Evolutionary conservation across 2,888 invertebrate species (phyloP).

Genomic region (Oeneis ivallda): DNA sequence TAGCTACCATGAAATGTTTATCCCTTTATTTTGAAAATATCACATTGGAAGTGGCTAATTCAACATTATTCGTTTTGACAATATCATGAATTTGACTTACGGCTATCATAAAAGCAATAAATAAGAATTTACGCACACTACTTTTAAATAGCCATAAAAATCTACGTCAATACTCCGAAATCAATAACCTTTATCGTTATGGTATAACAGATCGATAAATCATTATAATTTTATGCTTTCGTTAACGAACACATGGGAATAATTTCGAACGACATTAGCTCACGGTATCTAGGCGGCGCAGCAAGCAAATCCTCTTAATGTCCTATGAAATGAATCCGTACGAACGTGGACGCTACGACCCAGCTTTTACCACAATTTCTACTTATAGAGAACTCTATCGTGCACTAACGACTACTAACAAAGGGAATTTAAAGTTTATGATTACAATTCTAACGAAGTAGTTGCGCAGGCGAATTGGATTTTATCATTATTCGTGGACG

Average conservation of each 20-base stretch:
- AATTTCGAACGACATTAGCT: slow-evolving; percentile 11
- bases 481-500: neutral
- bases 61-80: neutral
- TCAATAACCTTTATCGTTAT: slow-evolving; percentile 10
- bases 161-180: slow-evolving; percentile 5
- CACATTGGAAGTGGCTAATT: neutral
- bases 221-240: slow-evolving; percentile 4
- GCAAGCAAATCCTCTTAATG: slow-evolving; percentile 26
- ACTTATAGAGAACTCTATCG: neutral
- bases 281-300: slow-evolving; percentile 11
- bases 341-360: neutral
- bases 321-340: slow-evolving; percentile 32
- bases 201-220: slow-evolving; percentile 16
- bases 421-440: neutral
- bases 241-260: slow-evolving; percentile 13
- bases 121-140: neutral
- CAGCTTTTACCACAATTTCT: slow-evolving; percentile 1
- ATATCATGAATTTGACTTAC: neutral
- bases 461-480: neutral
- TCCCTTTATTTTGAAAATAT: neutral
- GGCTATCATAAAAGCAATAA: neutral
- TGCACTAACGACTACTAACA: neutral
- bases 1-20: too few species aligned
- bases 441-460: neutral
- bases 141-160: slow-evolving; percentile 5